Percentiles rank a stretch among this genome's conserved stretches.
phyloP scores from a whole-genome alignment of 2,888 invertebrate genomes.

The Macropis europaea region DNA sequence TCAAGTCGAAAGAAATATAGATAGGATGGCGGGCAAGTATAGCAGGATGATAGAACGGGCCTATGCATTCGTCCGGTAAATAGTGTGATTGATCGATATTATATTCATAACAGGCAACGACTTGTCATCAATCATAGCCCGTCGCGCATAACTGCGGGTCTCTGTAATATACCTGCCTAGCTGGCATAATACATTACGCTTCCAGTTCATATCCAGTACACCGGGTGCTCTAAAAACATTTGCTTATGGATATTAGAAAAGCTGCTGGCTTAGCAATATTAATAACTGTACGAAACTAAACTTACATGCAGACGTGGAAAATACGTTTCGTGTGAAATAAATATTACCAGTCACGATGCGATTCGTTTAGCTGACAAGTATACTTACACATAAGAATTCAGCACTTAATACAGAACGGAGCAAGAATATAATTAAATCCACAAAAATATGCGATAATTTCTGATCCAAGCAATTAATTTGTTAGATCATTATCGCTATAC shows the following conservation, averaged over 20 bases:
- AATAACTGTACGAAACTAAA: background rate
- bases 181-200: slow-evolving; percentile 73
- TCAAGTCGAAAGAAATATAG: slow-evolving; percentile 64
- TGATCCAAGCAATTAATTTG: background rate
- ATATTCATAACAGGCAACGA: slow-evolving; percentile 78
- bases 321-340: background rate
- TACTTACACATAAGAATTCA: background rate
- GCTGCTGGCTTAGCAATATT: background rate
- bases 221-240: slow-evolving; percentile 69
- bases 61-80: slow-evolving; percentile 77
- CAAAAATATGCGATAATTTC: background rate
- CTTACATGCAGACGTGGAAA: slow-evolving; percentile 4
- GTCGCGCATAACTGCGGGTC: slow-evolving; percentile 66
- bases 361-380: background rate
- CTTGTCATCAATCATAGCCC: slow-evolving; percentile 76
- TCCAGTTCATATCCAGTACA: slow-evolving; percentile 63
- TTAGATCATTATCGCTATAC: background rate
- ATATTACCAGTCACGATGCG: background rate
- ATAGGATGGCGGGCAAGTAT: slow-evolving; percentile 61
- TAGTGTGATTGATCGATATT: slow-evolving; percentile 79
- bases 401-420: background rate
- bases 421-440: background rate
- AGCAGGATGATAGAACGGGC: slow-evolving; percentile 76
- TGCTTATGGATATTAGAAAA: slow-evolving; percentile 16
- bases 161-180: slow-evolving; percentile 71